These are phyloP conservation scores for Hydractinia echinata DNA, from an alignment of 30 jellyfish, hydroid and myxozoan species.

Conservation along the genomic window DNA sequence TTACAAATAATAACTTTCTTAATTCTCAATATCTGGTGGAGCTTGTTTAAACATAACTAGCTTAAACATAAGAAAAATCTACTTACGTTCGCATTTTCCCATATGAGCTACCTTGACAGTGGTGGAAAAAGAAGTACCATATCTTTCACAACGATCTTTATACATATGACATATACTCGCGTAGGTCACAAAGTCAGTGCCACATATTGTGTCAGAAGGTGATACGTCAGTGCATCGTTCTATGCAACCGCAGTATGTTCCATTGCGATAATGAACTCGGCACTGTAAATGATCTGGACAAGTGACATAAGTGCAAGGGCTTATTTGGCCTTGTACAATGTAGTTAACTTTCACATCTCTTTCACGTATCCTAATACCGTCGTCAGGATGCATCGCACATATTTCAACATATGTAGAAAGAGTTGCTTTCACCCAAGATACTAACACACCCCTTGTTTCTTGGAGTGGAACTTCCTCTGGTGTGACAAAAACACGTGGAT, in stretches of 20 bases:
- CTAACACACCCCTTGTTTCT: not conserved
- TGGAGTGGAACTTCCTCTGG: slow-evolving; percentile 7
- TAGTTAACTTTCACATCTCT: slow-evolving; percentile 17
- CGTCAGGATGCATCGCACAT: not conserved
- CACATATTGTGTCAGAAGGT: slow-evolving; percentile 11
- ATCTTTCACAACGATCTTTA: not conserved
- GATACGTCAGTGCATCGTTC: not conserved
- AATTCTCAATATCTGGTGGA: too few species aligned
- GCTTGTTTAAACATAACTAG: too few species aligned
- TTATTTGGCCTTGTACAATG: slow-evolving; percentile 2
- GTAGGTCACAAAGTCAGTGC: slow-evolving; percentile 18
- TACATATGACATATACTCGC: slow-evolving; percentile 6
- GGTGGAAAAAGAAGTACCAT: not conserved
- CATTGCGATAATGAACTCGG: not conserved
- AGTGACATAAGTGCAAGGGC: not conserved
- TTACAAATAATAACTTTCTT: too few species aligned
- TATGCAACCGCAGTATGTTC: slow-evolving; percentile 30
- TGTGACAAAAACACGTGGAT: slow-evolving; percentile 13
- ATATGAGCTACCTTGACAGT: not conserved
- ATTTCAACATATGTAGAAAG: not conserved
- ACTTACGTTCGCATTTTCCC: slow-evolving; percentile 26
- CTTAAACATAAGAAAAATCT: not conserved
- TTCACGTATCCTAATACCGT: not conserved
- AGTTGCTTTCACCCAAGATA: slow-evolving; percentile 19
- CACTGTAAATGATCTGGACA: slow-evolving; percentile 23